Evolutionary conservation across 2,888 invertebrate species (phyloP), one percentile per base, ranked within the genome.

Genomic region (Tipula lateralis): DNA sequence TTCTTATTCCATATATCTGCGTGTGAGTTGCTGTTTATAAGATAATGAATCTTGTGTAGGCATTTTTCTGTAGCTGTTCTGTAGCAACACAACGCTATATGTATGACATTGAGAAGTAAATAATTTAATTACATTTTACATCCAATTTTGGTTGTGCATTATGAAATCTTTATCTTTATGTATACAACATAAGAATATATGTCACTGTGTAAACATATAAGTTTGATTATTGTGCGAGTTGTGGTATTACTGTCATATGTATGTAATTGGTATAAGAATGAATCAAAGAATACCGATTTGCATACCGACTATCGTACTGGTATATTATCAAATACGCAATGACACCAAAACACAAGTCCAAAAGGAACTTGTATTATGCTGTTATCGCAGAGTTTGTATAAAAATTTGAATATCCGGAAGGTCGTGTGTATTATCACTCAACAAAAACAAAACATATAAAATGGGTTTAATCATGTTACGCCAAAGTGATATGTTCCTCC

Each of bases 321-420:
- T 9, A 24, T 24, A 7, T 24, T 66, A 24, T 66, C 66, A 66
- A 66, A 66, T 24, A 12, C 66, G 24, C 24, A 66, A 9, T 66
- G 66, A 66, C 66, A 66, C 66, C 66, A 44, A 16, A 16, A 44
- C n/a, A n/a, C n/a, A n/a, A n/a, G n/a, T 4, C 44, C 16, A 12
- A 66, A 66, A 66, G 24, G 66, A 66, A 66, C 24, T 66, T 66
- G 66, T 66, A 50, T 50, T 50, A 24, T 66, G 66, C 66, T 66
- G 66, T 66, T 66, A 66, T 66, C 66, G 50, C 50, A 7, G 12
- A 66, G 24, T 66, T 66, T 66, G 19, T 44, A 16, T 66, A 24
- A 50, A 50, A 50, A 50, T 66, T 66, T 66, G 7, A 66, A 66
- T 66, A 66, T 66, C 24, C 66, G 66, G 66, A 66, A 66, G 66